Conservation (phyloP, 2,888 invertebrate species). For the Auanema freiburgensis region DNA sequence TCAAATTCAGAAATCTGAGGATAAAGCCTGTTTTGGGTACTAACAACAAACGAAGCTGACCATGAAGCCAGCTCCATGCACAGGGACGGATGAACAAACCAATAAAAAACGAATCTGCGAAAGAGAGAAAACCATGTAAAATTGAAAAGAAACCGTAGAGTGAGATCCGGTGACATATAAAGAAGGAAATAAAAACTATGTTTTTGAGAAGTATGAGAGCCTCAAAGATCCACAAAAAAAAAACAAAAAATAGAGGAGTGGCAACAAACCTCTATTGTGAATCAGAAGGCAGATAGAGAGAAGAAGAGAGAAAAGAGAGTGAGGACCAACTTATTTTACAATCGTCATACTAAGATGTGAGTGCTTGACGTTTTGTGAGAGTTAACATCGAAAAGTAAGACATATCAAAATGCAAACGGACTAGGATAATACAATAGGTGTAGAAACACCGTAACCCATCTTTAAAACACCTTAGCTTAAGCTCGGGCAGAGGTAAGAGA, state of each 20-base stretch:
- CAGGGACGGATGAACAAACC: too few relatives aligned
- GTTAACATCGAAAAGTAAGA: background rate
- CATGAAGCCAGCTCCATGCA: too few relatives aligned
- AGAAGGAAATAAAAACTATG: background rate
- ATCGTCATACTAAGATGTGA: background rate
- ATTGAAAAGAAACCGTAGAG: background rate
- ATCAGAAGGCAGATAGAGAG: background rate
- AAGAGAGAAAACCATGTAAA: slow-evolving; percentile 2
- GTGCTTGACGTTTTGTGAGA: background rate
- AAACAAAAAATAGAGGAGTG: background rate
- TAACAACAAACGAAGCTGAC: too few relatives aligned
- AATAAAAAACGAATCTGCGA: too few relatives aligned
- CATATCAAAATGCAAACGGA: too few relatives aligned
- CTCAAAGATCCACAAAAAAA: background rate
- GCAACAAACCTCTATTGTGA: background rate
- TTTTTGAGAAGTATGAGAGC: background rate
- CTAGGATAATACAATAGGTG: too few relatives aligned
- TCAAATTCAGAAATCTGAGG: too few relatives aligned
- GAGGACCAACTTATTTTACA: background rate
- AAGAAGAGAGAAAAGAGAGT: background rate
- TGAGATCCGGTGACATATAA: slow-evolving; percentile 3
- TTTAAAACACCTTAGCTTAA: too few relatives aligned
- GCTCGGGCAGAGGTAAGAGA: too few relatives aligned
- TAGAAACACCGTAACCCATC: too few relatives aligned
- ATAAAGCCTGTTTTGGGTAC: too few relatives aligned